Evolutionary conservation across 92 coral and sea anemone genomes (phyloP), one percentile per base, ranked within the genome.

Genomic region (Parazoanthus swiftii): DNA sequence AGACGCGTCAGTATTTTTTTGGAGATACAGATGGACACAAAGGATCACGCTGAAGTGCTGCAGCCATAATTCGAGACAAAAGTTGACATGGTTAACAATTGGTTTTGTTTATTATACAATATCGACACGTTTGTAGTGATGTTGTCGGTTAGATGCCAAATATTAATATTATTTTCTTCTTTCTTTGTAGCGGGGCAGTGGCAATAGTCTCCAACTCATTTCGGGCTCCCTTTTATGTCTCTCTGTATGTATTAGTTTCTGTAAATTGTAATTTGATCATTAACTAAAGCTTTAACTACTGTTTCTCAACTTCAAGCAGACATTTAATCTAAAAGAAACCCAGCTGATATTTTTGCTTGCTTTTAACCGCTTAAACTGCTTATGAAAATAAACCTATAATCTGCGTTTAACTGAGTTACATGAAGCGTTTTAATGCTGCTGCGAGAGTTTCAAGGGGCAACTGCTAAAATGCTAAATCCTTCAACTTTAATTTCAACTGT

Each of bases 221-320:
- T 84, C 87, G 44, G 87, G 87, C 87, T 84, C 87, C 67, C 42
- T 84, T 84, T 84, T 84, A 46, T 84, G 87, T 84, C 42, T 42
- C 14, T 71, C 87, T 84, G 87, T 84, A 84, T 73, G 87, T 84
- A 84, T 84, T 25, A 35, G 56, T 4, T 46, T 26, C 26, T 20
- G 9, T 71, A 10, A 71, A 14, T 44, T 29, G 59, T 39, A 76
- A 37, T 75, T 76, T 15, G 79, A 76, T 65, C 23, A 70, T 11
- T 84, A 68, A 23, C 25, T 20, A 68, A 83, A 25, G 68, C 87
- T 33, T 83, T 83, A 68, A 83, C 58, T 38, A 42, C 51, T 3
- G 20, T 8, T 76, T 63, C 59, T 58, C 50, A 33, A 43, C 63
- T 25, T 44, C 74, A 6, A 33, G 7, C 78, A 43, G 76, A 70